Evolutionary conservation across 2,888 invertebrate genomes (phyloP), one percentile per base, ranked within the genome.

Genomic region (Pammene fasciana): DNA sequence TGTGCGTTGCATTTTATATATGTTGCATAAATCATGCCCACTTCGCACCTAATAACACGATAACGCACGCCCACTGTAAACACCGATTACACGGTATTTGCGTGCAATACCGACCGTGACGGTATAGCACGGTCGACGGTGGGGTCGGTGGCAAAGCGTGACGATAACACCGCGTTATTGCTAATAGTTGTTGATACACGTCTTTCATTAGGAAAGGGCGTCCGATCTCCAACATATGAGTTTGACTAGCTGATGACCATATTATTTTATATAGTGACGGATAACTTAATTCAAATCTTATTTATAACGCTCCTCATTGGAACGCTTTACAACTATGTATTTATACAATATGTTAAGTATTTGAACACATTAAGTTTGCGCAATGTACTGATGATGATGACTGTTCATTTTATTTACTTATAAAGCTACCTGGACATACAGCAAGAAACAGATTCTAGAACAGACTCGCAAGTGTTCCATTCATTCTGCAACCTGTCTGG

Each of bases 71-170:
- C 62, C 62, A 52, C 62, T n/a, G 64, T 68, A 43, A 64, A 50
- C 57, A 57, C 41, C 64, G 52, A 70, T 70, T 70, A 70, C 55
- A 70, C 65, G 70, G 60, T 70, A 65, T 70, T 70, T 70, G 70
- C 70, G 59, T 65, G 65, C 65, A 70, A 60, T 70, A 70, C 70
- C 60, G 60, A 70, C 65, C 70, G 65, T 70, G 70, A 70, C 70
- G 65, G 68, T 70, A 70, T 41, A 11, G 54, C 68, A 67, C 57
- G 57, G 48, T 16, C 36, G 26, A n/a, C 8, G 11, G 18, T 41
- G 52, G 66, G 66, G 66, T 67, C 50, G 59, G 59, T 59, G 66
- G 14, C 66, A 59, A 43, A 34, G 64, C 64, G 57, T 59, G 57
- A 56, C 68, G 68, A 9, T 50, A 43, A 41, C 34, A 52, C 59